Evolutionary conservation across 2,888 invertebrate genomes (phyloP).

Genomic region (Ennomos fuscantarius): DNA sequence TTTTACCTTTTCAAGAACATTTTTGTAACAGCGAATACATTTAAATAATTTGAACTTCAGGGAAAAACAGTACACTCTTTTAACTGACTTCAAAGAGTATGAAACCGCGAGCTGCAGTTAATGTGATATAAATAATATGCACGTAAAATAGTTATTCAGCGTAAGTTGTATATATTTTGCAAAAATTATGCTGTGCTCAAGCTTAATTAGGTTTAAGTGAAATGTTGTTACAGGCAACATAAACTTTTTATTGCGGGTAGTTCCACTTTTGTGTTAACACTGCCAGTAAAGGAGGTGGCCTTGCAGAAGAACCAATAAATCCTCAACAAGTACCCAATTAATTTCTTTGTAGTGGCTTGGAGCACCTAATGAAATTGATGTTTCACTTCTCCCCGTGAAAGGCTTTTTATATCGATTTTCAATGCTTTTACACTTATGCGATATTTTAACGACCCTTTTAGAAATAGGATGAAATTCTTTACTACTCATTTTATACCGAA

Average conservation of each 20-base stretch:
- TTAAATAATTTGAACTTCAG: no score
- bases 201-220: slow-evolving; percentile 51
- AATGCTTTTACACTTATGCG: slow-evolving; percentile 9
- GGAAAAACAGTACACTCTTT: no score
- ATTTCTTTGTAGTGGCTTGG: slow-evolving; percentile 40
- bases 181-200: slow-evolving; percentile 9
- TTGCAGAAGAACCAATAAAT: slow-evolving; percentile 50
- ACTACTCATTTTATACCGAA: no score
- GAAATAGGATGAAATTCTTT: no score
- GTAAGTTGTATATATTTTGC: background rate
- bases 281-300: slow-evolving; percentile 36
- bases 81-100: no score
- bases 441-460: slow-evolving; percentile 2
- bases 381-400: slow-evolving; percentile 18
- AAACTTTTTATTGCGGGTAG: slow-evolving; percentile 50
- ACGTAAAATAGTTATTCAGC: background rate
- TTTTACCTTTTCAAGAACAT: no score
- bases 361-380: slow-evolving; percentile 30
- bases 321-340: slow-evolving; percentile 45
- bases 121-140: no score
- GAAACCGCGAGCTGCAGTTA: no score
- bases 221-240: slow-evolving; percentile 41
- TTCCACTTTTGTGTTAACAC: slow-evolving; percentile 44
- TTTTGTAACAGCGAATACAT: no score
- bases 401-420: slow-evolving; percentile 15